Evolutionary conservation across 2,888 invertebrate genomes (phyloP).

Genomic region (Trachelus iudaicus): DNA sequence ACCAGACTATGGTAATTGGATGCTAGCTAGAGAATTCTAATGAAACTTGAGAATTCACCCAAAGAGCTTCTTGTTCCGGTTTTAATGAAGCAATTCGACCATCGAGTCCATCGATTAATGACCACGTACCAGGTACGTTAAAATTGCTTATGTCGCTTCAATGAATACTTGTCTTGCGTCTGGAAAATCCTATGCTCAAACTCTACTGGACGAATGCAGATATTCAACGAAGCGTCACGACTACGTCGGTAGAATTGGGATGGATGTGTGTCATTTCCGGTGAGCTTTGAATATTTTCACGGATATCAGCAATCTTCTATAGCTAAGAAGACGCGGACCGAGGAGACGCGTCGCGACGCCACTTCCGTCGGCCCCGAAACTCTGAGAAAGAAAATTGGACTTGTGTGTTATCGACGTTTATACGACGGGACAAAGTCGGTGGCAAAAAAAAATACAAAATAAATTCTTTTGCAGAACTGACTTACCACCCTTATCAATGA

Average conservation of each 20-base stretch:
- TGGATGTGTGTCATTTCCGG: constrained; percentile 19
- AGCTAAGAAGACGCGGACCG: not conserved
- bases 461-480: not conserved
- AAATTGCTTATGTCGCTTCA: not conserved
- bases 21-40: not conserved
- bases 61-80: too few relatives aligned
- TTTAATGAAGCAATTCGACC: too few relatives aligned
- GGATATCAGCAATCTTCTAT: constrained; percentile 25
- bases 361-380: not conserved
- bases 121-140: not conserved
- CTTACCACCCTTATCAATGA: not conserved
- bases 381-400: not conserved
- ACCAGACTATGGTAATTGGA: not conserved
- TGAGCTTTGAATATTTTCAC: constrained; percentile 11
- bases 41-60: not conserved
- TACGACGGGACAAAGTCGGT: not conserved
- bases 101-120: not conserved
- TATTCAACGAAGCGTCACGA: not conserved
- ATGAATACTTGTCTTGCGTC: not conserved
- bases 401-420: not conserved
- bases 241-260: not conserved
- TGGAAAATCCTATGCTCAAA: not conserved
- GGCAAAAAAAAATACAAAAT: not conserved
- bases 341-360: not conserved
- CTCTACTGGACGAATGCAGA: not conserved